A percentile compares a stretch with the other conserved stretches of the same genome.
Evolutionary conservation across 2,888 invertebrate genomes (phyloP).

Genomic region (Cloeon dipterum): DNA sequence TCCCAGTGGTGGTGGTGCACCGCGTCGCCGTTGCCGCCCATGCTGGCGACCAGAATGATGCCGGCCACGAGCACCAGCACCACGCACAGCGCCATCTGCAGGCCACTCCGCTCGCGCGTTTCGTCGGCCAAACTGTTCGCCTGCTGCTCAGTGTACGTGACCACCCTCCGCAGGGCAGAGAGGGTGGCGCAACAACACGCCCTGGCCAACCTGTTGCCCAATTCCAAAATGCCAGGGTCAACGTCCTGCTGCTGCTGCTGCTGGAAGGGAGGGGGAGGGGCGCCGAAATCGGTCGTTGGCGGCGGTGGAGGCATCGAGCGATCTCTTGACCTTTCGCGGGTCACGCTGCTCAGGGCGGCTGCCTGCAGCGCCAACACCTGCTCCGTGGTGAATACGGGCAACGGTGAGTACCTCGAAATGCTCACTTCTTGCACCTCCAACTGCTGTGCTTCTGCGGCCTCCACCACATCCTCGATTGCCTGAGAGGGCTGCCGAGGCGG

Average conservation of each 20-base stretch:
- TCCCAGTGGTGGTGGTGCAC: conserved; percentile 1
- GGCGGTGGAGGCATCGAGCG: background rate
- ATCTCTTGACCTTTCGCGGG: background rate
- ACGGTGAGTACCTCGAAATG: background rate
- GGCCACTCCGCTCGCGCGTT: background rate
- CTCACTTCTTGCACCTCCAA: background rate
- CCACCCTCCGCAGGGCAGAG: background rate
- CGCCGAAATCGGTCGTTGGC: too few species aligned
- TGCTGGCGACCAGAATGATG: background rate
- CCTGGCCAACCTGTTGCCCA: background rate
- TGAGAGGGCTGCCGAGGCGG: too few species aligned
- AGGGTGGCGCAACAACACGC: background rate
- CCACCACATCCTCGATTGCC: background rate
- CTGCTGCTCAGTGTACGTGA: background rate
- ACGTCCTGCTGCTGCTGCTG: background rate
- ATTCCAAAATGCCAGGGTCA: background rate
- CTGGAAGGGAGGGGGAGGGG: too few species aligned
- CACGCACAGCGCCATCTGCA: background rate
- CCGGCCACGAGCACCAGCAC: background rate
- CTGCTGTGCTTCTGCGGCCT: background rate
- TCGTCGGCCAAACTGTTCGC: background rate
- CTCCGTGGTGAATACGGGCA: background rate
- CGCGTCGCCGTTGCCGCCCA: background rate
- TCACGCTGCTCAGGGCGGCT: background rate
- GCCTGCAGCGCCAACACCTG: background rate